A percentile compares a stretch with the other conserved stretches of the same genome.
phyloP scores from a whole-genome alignment of 2,113 vertebrate species.

The Brachyistius frenatus region DNA sequence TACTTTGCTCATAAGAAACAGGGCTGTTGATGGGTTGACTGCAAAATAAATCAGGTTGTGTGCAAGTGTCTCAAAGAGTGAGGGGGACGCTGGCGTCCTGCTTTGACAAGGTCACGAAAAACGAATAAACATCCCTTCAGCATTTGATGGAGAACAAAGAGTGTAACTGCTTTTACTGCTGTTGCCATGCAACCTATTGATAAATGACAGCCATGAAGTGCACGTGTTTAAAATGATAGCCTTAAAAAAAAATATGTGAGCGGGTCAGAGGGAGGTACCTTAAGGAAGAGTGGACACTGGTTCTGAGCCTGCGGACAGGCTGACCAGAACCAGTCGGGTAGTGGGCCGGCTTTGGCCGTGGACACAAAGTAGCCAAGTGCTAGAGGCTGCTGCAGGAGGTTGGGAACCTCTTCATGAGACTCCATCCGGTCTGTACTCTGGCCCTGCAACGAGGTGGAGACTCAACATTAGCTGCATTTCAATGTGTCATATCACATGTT shows the following conservation, averaged over 20 bases:
- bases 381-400: constrained; percentile 97
- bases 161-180: background rate
- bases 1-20: too few species aligned
- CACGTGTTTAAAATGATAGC: background rate
- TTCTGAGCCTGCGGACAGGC: constrained; percentile 99
- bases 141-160: background rate
- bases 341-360: constrained; percentile 96
- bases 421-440: constrained; percentile 96
- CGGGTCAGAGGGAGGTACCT: constrained; percentile 63
- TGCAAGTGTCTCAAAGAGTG: too few species aligned
- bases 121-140: too few species aligned
- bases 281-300: constrained; percentile 94
- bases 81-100: too few species aligned
- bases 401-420: constrained; percentile 96
- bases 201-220: too few species aligned
- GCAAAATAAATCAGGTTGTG: too few species aligned
- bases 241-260: background rate
- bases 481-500: background rate
- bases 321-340: constrained; percentile 99
- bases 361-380: constrained; percentile 98
- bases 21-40: too few species aligned
- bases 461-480: constrained; percentile 7
- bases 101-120: too few species aligned
- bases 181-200: too few species aligned
- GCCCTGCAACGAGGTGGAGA: constrained; percentile 83